These are phyloP conservation scores for Steinernema khuongi DNA, from an alignment of 1,140 invertebrate genomes.

Conservation along the genomic window DNA sequence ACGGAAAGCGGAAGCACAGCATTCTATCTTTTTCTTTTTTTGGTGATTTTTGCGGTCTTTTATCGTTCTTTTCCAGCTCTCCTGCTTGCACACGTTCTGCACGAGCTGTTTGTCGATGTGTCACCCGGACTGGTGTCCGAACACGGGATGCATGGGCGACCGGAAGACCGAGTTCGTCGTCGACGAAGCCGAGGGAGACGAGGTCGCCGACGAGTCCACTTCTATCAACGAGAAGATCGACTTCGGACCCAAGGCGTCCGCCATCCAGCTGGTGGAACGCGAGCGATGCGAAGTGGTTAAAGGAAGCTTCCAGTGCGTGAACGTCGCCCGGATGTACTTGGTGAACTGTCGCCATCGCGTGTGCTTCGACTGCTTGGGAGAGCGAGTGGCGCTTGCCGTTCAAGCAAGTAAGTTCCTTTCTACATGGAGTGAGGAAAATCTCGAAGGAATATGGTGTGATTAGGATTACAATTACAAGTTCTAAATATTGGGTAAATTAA, in stretches of 20 bases:
- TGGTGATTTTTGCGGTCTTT: no score
- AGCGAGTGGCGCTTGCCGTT: neutral
- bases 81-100: neutral
- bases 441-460: no score
- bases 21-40: no score
- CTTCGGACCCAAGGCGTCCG: neutral
- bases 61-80: neutral
- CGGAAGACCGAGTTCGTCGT: constrained; percentile 4
- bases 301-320: neutral
- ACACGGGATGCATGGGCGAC: neutral
- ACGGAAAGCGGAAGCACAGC: no score
- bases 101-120: neutral
- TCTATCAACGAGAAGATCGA: neutral
- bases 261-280: neutral
- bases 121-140: neutral
- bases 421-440: no score
- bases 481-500: no score
- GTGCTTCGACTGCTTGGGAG: neutral
- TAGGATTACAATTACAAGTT: no score
- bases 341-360: neutral
- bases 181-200: neutral
- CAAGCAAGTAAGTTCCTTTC: neutral
- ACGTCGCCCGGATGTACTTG: neutral
- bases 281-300: neutral
- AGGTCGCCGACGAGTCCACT: neutral